Evolutionary conservation across 2,888 invertebrate genomes (phyloP).

Genomic region (Linhomoeus sp.): DNA sequence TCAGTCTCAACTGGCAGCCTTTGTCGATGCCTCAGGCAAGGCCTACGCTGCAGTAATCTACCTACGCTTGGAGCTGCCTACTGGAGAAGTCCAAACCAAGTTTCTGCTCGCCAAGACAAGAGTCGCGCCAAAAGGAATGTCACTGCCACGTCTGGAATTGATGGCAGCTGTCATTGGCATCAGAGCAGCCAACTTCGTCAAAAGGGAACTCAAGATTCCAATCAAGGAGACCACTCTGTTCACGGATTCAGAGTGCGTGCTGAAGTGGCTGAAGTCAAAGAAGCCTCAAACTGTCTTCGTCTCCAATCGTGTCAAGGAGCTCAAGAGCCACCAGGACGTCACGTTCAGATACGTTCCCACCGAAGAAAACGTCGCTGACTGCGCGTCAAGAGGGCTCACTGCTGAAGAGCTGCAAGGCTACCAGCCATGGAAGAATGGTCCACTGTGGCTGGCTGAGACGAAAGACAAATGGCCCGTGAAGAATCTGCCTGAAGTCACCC

Average conservation of each 20-base stretch:
- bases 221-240: neutral
- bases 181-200: neutral
- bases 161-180: neutral
- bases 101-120: neutral
- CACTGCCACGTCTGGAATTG: neutral
- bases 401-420: neutral
- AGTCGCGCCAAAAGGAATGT: neutral
- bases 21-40: slow-evolving; percentile 9
- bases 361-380: neutral
- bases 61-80: neutral
- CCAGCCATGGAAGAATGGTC: neutral
- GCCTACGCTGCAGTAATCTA: slow-evolving; percentile 9
- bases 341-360: neutral
- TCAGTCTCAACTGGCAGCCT: slow-evolving; percentile 8
- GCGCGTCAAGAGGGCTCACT: neutral
- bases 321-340: neutral
- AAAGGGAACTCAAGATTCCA: neutral
- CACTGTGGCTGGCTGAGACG: neutral
- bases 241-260: neutral
- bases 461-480: neutral
- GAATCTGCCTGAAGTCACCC: neutral
- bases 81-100: neutral
- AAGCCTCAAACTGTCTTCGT: neutral
- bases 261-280: neutral
- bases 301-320: neutral